Percentiles rank a stretch among this genome's conserved stretches.
Evolutionary conservation across 2,797 vertebrate genomes (phyloP).

Genomic region (Acrocephalus scirpaceus): DNA sequence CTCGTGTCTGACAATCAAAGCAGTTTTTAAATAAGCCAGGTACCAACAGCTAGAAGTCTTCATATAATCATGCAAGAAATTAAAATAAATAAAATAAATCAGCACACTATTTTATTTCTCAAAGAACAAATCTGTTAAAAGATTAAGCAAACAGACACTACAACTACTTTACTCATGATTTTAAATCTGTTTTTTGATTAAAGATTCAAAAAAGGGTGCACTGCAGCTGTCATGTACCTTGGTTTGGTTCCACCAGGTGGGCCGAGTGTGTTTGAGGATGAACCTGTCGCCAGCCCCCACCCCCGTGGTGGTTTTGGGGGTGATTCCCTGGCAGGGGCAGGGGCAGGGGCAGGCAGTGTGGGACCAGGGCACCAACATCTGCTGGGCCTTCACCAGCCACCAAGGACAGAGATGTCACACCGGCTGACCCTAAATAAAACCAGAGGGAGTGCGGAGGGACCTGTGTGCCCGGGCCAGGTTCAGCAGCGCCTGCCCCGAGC

Average conservation of each 20-base stretch:
- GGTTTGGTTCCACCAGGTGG: neutral
- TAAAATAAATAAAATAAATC: neutral
- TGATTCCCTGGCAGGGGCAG: accelerated
- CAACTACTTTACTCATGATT: neutral
- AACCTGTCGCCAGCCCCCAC: accelerated
- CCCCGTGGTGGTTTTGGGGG: accelerated
- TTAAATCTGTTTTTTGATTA: neutral
- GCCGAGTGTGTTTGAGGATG: accelerated
- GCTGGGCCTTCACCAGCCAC: neutral
- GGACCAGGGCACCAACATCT: accelerated
- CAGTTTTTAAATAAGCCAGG: neutral
- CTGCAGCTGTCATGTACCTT: neutral
- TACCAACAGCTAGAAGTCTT: neutral
- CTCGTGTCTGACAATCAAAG: neutral
- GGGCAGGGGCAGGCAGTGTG: accelerated
- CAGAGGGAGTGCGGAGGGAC: too few species aligned
- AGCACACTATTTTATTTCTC: neutral
- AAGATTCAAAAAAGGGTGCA: neutral
- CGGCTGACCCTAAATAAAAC: neutral
- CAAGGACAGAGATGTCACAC: accelerated
- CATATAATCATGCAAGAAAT: neutral
- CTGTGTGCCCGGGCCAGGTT: neutral
- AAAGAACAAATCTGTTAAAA: neutral
- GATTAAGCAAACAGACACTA: neutral
- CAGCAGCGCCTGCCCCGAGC: accelerated